phyloP scores from a whole-genome alignment of 1,140 invertebrate genomes.

The Potamilus streckersoni region DNA sequence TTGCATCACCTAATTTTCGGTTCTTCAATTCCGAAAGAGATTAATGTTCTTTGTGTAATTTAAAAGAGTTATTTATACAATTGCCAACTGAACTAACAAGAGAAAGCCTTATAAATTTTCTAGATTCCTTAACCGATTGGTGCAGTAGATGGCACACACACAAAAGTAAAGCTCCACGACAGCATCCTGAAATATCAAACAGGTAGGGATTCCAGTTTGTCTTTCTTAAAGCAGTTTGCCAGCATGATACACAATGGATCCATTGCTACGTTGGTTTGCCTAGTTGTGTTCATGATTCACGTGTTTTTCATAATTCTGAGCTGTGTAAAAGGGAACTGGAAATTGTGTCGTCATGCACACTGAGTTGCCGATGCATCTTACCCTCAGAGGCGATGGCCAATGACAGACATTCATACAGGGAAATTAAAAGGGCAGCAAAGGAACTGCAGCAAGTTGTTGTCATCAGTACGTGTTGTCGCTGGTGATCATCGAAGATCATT shows the following conservation, averaged over 20 bases:
- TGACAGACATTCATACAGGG: slow-evolving; percentile 21
- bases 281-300: slow-evolving; percentile 51
- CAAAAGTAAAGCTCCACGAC: slow-evolving; percentile 34
- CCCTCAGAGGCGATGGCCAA: slow-evolving; percentile 47
- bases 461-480: too few relatives aligned
- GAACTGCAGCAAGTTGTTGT: too few relatives aligned
- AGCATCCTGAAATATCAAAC: slow-evolving; percentile 54
- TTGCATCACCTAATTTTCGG: slow-evolving; percentile 14
- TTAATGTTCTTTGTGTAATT: slow-evolving; percentile 4
- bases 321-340: slow-evolving; percentile 6
- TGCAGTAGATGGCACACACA: slow-evolving; percentile 39
- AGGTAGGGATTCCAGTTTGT: slow-evolving; percentile 57
- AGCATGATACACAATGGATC: slow-evolving; percentile 34
- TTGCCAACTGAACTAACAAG: slow-evolving; percentile 9
- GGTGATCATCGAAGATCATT: too few relatives aligned
- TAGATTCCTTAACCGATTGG: slow-evolving; percentile 29
- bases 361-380: slow-evolving; percentile 57
- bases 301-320: slow-evolving; percentile 40
- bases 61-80: slow-evolving; percentile 12
- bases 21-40: slow-evolving; percentile 1
- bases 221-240: slow-evolving; percentile 48
- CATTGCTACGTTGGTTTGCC: slow-evolving; percentile 49
- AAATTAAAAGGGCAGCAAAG: too few relatives aligned
- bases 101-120: background rate
- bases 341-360: slow-evolving; percentile 34